Evolutionary conservation across 2,888 invertebrate genomes (phyloP).

Genomic region (Lithosia quadra): DNA sequence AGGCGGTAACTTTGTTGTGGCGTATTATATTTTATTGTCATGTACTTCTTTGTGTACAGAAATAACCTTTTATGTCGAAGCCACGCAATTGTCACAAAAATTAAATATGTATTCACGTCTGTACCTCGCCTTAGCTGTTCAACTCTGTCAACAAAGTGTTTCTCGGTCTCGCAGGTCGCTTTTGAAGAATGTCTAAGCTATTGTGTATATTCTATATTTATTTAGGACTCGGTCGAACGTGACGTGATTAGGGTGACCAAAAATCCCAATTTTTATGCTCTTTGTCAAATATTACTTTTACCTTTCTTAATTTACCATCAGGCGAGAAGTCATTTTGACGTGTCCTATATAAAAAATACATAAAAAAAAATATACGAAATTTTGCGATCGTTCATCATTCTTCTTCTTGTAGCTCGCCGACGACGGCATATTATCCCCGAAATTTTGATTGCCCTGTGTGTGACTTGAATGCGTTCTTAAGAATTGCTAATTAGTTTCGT

Average conservation of each 20-base stretch:
- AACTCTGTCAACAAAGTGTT: conserved; percentile 20
- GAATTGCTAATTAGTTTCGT: no score
- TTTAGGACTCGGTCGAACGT: conserved; percentile 38
- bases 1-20: neutral
- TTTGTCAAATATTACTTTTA: no score
- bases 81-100: conserved; percentile 11
- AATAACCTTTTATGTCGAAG: conserved; percentile 4
- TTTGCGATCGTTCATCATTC: no score
- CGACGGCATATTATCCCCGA: no score
- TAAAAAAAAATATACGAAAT: no score
- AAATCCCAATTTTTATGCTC: neutral
- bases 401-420: no score
- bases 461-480: no score
- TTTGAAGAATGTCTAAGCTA: conserved; percentile 39
- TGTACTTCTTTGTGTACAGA: neutral
- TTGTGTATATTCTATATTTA: conserved; percentile 45
- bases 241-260: conserved; percentile 25
- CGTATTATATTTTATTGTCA: neutral
- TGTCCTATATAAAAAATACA: no score
- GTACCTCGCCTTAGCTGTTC: neutral
- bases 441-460: no score
- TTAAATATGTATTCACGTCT: conserved; percentile 19
- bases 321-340: no score
- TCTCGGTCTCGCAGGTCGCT: conserved; percentile 20
- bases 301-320: no score